Base-by-base conservation (phyloP, 2,797 vertebrate genomes). In the Tokudaia muenninki region DNA sequence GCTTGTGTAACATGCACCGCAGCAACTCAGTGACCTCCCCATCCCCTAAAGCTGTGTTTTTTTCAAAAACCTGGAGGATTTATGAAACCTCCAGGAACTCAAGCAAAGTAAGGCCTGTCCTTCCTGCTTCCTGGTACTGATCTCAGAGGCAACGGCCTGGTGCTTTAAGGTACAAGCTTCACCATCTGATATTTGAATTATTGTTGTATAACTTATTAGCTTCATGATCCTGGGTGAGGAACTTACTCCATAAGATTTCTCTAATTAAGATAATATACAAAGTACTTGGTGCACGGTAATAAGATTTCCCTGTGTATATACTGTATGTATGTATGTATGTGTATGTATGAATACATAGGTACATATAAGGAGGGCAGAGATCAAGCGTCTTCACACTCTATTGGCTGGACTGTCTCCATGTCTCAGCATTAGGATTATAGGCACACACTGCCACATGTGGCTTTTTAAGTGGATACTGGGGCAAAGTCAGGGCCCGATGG, bases 51-150 rank as follows among this genome's bases (percentile, higher is more conserved):
- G n/a, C 52, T 9, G 0, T 37, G 52, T 10, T n/a, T 52, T 52
- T 24, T 26, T 1, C 7, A 55, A 91, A 63, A 34, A 37, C 37
- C 77, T 4, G 63, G 61, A 72, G 29, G 50, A 55, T 47, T 72
- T 50, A 19, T 1, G 22, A 37, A 9, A 29, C 16, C 50, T 88
- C 77, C 65, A 26, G 65, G 77, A 92, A 72, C 11, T 13, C 6
- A 16, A 52, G 8, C 31, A 19, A 44, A 72, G 41, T 65, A 14
- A 57, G 12, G 19, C 31, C 70, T 9, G 0, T 14, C 21, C 19
- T 21, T 14, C 31, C 78, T 0, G 37, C 52, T 4, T 1, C 21
- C 21, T 11, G 55, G 65, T 16, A 1, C n/a, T 0, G 0, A n/a
- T 3, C 37, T 29, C 11, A 59, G 74, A n/a, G 50, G n/a, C 55